A percentile compares a stretch with the other conserved stretches of the same genome.
Evolutionary conservation across 2,113 vertebrate genomes (phyloP).

Genomic region (Malurus melanocephalus): DNA sequence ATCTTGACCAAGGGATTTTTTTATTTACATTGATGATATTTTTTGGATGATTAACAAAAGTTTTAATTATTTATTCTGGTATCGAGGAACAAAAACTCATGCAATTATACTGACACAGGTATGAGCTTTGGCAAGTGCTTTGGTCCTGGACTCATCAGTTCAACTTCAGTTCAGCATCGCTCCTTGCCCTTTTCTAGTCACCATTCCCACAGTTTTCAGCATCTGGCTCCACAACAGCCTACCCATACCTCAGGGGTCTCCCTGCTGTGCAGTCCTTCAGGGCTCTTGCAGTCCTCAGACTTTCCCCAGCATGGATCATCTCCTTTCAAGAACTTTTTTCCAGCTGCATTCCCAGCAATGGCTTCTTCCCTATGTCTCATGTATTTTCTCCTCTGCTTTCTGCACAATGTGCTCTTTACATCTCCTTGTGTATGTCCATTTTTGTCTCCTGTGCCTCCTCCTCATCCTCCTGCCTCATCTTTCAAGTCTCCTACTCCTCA

Average conservation of each 20-base stretch:
- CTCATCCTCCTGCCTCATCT: not conserved
- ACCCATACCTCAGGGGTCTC: no score
- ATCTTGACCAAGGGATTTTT: not conserved
- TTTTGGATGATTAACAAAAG: not conserved
- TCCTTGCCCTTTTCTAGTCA: not conserved
- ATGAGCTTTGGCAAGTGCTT: not conserved
- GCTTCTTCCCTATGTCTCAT: not conserved
- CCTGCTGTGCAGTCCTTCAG: not conserved
- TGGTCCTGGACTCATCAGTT: not conserved
- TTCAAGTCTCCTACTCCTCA: not conserved
- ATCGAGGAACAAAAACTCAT: not conserved
- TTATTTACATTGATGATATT: no score
- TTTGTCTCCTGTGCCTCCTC: not conserved
- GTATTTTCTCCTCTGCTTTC: not conserved
- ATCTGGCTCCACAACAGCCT: not conserved
- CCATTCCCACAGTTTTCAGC: not conserved
- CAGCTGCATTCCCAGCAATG: not conserved
- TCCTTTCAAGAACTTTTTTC: not conserved
- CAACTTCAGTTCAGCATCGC: not conserved
- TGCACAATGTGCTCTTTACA: not conserved
- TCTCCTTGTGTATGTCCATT: accelerated
- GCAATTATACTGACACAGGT: not conserved
- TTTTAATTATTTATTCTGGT: not conserved
- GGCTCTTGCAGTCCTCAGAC: not conserved
- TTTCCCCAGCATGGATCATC: not conserved